Evolutionary conservation across 2,888 invertebrate genomes (phyloP).

Genomic region (Drosophila fulvimacula): DNA sequence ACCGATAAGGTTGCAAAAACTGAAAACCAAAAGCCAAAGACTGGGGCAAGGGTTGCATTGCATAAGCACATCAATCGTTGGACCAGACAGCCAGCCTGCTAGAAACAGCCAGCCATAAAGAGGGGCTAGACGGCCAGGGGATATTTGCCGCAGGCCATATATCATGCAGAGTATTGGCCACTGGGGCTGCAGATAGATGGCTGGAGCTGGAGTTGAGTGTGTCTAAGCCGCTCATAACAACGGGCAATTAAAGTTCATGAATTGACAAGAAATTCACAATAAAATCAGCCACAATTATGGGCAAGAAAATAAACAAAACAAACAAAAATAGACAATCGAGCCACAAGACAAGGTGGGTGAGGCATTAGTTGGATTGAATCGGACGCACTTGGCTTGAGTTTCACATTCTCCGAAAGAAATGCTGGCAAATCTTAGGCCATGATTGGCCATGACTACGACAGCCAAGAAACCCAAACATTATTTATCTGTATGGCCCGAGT

Average conservation of each 20-base stretch:
- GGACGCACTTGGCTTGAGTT: slow-evolving; percentile 39
- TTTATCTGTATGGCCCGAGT: slow-evolving; percentile 33
- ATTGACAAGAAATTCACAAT: slow-evolving; percentile 74
- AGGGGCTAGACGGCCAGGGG: slow-evolving; percentile 8
- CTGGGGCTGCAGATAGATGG: slow-evolving; percentile 10
- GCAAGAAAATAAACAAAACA: slow-evolving; percentile 20
- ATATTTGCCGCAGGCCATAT: slow-evolving; percentile 70
- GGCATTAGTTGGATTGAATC: slow-evolving; percentile 37
- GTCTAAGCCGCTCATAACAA: slow-evolving; percentile 52
- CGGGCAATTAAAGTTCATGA: slow-evolving; percentile 73
- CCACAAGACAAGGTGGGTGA: slow-evolving; percentile 59
- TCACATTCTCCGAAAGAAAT: slow-evolving; percentile 60
- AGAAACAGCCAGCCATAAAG: slow-evolving; percentile 15
- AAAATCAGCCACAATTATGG: slow-evolving; percentile 52
- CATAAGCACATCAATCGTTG: slow-evolving; percentile 77
- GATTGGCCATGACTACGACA: slow-evolving; percentile 52
- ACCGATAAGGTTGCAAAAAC: slow-evolving; percentile 59
- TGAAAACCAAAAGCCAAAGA: slow-evolving; percentile 46
- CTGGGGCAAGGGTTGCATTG: slow-evolving; percentile 74
- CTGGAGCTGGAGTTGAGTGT: slow-evolving; percentile 5
- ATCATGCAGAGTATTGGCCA: slow-evolving; percentile 63
- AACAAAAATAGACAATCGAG: slow-evolving; percentile 26
- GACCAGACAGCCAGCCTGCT: slow-evolving; percentile 57
- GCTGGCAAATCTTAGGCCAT: slow-evolving; percentile 50
- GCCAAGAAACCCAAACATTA: slow-evolving; percentile 16